Evolutionary conservation across 1,140 invertebrate genomes (phyloP), one percentile per base, ranked within the genome.

Genomic region (Leptoteleia sp.): DNA sequence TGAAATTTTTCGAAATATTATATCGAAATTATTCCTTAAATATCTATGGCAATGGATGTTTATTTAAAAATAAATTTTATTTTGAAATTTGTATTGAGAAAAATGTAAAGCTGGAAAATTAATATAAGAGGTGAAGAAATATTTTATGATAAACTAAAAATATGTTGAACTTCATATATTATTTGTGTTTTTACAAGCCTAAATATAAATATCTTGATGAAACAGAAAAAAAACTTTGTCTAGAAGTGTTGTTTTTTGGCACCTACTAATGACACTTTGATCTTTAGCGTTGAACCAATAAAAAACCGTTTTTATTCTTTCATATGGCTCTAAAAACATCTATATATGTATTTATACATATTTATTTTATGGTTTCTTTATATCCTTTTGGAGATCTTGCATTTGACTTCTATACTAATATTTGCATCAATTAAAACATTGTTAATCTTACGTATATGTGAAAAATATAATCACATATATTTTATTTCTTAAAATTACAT

Each of bases 401-500:
- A 25, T 3, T 25, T 6, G 22, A 25, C 6, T 25, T 25, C 6
- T 25, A 25, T 3, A 25, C 6, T 25, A 25, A 25, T 25, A 25
- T 3, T 25, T 25, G 22, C 3, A 25, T 25, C 22, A n/a, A 25
- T 25, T 29, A 4, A 29, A 29, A 1, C 8, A 8, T 4, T 29
- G 27, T 29, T 7, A n/a, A n/a, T n/a, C n/a, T n/a, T n/a, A n/a
- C n/a, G n/a, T n/a, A n/a, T n/a, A n/a, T n/a, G n/a, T n/a, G n/a
- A n/a, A n/a, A n/a, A n/a, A n/a, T n/a, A n/a, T n/a, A n/a, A n/a
- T n/a, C n/a, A n/a, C n/a, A n/a, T n/a, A n/a, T n/a, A 29, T 29
- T 29, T 29, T 1, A 11, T 45, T 29, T 35, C 13, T 7, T 62
- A 7, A 64, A 52, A 13, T 42, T 37, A 42, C 5, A 43, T 25